Evolutionary conservation across 2,888 invertebrate genomes (phyloP), one percentile per base, ranked within the genome.

Genomic region (Molorchus minor): DNA sequence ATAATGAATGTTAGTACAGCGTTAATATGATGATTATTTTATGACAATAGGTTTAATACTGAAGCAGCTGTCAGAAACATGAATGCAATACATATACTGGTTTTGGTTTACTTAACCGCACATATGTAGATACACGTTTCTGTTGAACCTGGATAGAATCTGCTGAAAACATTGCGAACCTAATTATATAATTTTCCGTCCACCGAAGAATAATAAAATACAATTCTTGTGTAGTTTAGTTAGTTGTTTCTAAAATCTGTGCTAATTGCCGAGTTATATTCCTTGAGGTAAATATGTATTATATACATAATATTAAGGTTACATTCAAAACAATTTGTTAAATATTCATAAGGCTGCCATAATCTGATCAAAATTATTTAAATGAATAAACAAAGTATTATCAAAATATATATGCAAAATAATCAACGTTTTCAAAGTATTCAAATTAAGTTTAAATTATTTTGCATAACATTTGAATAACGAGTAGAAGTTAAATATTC

Each of bases 31-130:
- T 71, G 73, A 75, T 77, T 76, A 77, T 77, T 75, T 77, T 75
- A 73, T 70, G 71, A 77, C 75, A 77, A 77, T 77, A 71, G 74
- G 70, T 74, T 72, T 71, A 75, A 70, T 74, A 72, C 71, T 71
- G 69, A 73, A 73, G 73, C 75, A 73, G 71, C 75, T 77, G 76
- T 77, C 76, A 76, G 70, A 67, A 67, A 71, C 77, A 77, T 71
- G 69, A 73, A 73, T 74, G 73, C 72, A 74, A 72, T 72, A n/a
- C n/a, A n/a, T n/a, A 70, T 70, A 71, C 70, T 69, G 69, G 70
- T 68, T 61, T 71, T 68, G 71, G 71, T 70, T 71, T 70, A 70
- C 68, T 71, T 71, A 72, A 61, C 69, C 71, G 65, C 71, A 73
- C 58, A 71, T 62, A 62, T 62, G 44, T 49, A 62, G 61, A 36